Percentiles rank a stretch among this genome's conserved stretches.
Conservation (phyloP, 2,113 vertebrate genomes). For the Rattus rattus region DNA sequence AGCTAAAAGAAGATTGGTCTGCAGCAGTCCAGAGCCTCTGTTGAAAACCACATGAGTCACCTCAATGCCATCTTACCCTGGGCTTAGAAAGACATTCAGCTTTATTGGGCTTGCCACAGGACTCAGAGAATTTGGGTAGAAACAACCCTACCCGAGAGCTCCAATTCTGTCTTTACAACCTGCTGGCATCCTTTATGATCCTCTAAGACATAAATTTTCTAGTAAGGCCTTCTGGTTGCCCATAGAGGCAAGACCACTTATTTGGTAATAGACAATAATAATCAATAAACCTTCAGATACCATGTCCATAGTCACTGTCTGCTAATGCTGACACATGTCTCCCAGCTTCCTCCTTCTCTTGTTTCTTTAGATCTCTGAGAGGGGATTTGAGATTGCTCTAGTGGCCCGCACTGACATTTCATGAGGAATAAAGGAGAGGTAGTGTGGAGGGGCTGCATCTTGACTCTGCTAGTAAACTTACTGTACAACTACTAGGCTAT, state of each 20-base stretch:
- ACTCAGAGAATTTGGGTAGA: slow-evolving; percentile 25
- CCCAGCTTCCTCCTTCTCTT: background rate
- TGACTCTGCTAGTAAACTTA: background rate
- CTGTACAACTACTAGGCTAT: background rate
- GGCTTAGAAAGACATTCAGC: background rate
- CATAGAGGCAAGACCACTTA: slow-evolving; percentile 52
- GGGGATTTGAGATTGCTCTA: background rate
- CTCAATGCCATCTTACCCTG: background rate
- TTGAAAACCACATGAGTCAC: slow-evolving; percentile 27
- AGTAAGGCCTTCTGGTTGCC: background rate
- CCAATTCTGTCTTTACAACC: slow-evolving; percentile 42
- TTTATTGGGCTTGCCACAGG: slow-evolving; percentile 47
- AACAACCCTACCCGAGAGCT: slow-evolving; percentile 47
- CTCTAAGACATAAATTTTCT: slow-evolving; percentile 62
- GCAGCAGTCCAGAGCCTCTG: slow-evolving; percentile 9
- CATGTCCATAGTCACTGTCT: slow-evolving; percentile 10
- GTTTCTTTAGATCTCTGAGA: background rate
- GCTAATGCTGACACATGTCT: background rate
- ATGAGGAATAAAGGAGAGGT: background rate
- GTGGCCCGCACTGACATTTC: background rate
- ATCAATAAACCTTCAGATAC: slow-evolving; percentile 27
- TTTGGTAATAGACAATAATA: slow-evolving; percentile 52
- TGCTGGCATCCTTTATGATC: slow-evolving; percentile 57
- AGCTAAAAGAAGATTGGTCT: background rate
- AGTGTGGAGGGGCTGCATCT: background rate